phyloP scores from a whole-genome alignment of 2,113 vertebrate genomes.

The Heterocephalus glaber region DNA sequence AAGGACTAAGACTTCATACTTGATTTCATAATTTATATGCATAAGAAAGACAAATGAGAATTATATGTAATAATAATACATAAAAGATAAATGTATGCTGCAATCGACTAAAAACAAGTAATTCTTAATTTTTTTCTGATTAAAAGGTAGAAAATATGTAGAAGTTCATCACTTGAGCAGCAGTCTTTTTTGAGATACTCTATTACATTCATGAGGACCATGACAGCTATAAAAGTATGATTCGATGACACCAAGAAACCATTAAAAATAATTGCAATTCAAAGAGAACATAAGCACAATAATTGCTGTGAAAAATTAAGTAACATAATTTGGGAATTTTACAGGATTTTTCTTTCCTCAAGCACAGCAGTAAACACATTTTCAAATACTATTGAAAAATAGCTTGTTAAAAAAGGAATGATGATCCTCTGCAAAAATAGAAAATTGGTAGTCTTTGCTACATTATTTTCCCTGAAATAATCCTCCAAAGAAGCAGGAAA shows the following conservation, averaged over 20 bases:
- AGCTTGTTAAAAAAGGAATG: neutral
- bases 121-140: neutral
- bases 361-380: neutral
- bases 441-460: neutral
- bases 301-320: neutral
- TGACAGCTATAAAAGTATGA: neutral
- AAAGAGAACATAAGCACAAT: neutral
- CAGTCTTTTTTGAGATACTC: neutral
- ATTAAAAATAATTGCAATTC: neutral
- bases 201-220: neutral
- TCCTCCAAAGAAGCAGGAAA: neutral
- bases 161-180: neutral
- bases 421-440: neutral
- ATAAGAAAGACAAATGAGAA: neutral
- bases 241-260: neutral
- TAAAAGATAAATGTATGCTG: neutral
- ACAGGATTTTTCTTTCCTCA: neutral
- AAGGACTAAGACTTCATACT: neutral
- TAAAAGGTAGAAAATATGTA: neutral
- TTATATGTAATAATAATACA: neutral
- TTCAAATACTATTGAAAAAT: conserved; percentile 2
- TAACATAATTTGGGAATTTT: neutral
- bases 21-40: neutral
- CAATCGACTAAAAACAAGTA: neutral
- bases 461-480: conserved; percentile 29